Conservation (phyloP, 2,113 vertebrate genomes). For the Isurus oxyrinchus region DNA sequence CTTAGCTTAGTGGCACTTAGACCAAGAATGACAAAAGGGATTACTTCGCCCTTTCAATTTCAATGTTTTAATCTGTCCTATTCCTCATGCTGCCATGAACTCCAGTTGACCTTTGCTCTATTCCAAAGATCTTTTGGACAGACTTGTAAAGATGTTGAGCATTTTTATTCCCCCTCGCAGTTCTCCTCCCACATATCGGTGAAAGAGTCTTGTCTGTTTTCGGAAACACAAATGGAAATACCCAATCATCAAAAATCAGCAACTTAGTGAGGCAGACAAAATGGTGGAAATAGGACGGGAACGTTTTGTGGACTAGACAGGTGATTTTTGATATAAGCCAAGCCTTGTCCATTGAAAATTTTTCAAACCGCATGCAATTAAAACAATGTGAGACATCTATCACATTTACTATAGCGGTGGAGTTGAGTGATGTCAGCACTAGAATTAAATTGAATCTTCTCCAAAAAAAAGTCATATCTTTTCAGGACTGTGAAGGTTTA, state of each 20-base stretch:
- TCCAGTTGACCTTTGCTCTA: background rate
- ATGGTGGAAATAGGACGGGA: background rate
- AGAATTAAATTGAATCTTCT: background rate
- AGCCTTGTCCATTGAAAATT: background rate
- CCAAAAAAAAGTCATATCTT: background rate
- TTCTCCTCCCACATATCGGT: background rate
- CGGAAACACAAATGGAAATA: background rate
- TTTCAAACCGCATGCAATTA: conserved; percentile 5
- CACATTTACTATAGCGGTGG: background rate
- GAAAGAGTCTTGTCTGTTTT: background rate
- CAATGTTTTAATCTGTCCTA: background rate
- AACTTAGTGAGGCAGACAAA: background rate
- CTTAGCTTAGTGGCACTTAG: background rate
- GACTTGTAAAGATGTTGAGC: background rate
- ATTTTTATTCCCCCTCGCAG: background rate
- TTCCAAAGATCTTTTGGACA: background rate
- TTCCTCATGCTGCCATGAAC: background rate
- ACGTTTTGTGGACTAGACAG: background rate
- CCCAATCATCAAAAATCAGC: background rate
- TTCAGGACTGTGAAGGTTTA: background rate
- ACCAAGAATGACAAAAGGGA: background rate
- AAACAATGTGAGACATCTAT: background rate
- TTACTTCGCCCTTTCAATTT: background rate
- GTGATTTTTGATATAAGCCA: background rate
- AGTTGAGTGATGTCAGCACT: background rate